Percentiles rank a stretch among this genome's conserved stretches.
Conservation (phyloP, 2,888 invertebrate genomes). For the Macaria notata region DNA sequence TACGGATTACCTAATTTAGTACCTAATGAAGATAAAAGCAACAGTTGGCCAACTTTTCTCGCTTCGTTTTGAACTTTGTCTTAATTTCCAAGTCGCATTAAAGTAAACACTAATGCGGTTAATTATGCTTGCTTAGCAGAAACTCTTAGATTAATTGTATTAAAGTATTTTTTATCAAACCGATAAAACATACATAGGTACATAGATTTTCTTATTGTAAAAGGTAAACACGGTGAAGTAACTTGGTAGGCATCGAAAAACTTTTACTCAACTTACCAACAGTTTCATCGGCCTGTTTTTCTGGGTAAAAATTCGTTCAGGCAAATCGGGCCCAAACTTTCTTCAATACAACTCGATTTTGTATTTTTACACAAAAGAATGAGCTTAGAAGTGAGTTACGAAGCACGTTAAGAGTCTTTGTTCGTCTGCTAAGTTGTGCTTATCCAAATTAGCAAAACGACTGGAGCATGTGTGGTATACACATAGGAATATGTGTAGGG, state of each 20-base stretch:
- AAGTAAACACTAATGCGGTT: background rate
- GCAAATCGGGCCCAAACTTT: slow-evolving; percentile 11
- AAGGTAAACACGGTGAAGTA: too few relatives aligned
- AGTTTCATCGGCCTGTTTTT: background rate
- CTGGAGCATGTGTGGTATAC: slow-evolving; percentile 20
- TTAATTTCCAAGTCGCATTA: slow-evolving; percentile 2
- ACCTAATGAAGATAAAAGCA: slow-evolving; percentile 18
- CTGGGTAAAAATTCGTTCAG: slow-evolving; percentile 8
- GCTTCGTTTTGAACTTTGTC: slow-evolving; percentile 7
- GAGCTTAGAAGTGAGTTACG: slow-evolving; percentile 5
- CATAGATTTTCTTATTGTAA: too few relatives aligned
- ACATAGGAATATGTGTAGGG: slow-evolving; percentile 31
- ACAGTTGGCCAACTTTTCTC: slow-evolving; percentile 14
- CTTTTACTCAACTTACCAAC: too few relatives aligned
- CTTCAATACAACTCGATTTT: slow-evolving; percentile 13
- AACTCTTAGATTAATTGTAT: too few relatives aligned
- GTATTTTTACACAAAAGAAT: slow-evolving; percentile 7
- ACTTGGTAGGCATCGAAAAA: too few relatives aligned
- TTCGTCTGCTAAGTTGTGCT: slow-evolving; percentile 14
- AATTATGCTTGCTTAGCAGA: background rate
- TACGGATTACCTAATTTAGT: slow-evolving; percentile 17
- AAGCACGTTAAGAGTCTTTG: slow-evolving; percentile 17
- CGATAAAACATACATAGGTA: too few relatives aligned
- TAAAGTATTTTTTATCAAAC: too few relatives aligned
- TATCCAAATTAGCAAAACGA: slow-evolving; percentile 27